Conservation (phyloP, 2,113 vertebrate genomes). For the Sinocyclocheilus rhinocerous region DNA sequence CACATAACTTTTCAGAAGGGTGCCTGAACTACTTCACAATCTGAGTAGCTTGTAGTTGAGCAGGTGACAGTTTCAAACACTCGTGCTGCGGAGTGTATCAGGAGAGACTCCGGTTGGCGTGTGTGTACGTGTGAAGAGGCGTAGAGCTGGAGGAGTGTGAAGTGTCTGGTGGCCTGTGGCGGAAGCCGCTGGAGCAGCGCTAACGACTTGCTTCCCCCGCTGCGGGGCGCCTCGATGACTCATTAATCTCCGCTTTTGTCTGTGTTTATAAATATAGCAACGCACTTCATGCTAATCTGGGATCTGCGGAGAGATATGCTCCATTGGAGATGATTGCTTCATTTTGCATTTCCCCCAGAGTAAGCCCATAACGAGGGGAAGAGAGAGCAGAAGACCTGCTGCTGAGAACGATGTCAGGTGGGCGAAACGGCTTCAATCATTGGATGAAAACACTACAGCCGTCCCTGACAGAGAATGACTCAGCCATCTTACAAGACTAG, state of each 20-base stretch:
- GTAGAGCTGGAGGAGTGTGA: slow-evolving; percentile 8
- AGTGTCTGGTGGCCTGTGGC: slow-evolving; percentile 33
- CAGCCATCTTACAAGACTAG: background rate
- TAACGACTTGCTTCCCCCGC: slow-evolving; percentile 51
- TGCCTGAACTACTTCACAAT: background rate
- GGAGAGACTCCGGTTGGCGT: too few species aligned
- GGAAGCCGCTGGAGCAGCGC: slow-evolving; percentile 38
- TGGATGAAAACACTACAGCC: background rate
- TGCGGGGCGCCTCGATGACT: slow-evolving; percentile 57
- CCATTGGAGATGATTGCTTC: slow-evolving; percentile 52
- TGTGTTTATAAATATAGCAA: slow-evolving; percentile 59
- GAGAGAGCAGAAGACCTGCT: background rate
- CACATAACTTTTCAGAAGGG: background rate
- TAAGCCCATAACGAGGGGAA: slow-evolving; percentile 19
- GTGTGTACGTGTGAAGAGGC: background rate
- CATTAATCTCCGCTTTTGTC: slow-evolving; percentile 67
- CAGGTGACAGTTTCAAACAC: background rate
- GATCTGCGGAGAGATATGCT: slow-evolving; percentile 59
- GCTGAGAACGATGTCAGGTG: slow-evolving; percentile 23
- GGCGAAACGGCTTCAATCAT: background rate
- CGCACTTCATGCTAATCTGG: slow-evolving; percentile 60
- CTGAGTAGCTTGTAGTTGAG: background rate
- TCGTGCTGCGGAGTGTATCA: background rate
- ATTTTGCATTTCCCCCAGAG: slow-evolving; percentile 37
- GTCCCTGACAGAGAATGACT: background rate